Evolutionary conservation across 2,113 vertebrate genomes (phyloP), one percentile per base, ranked within the genome.

Genomic region (Boleophthalmus pectinirostris): DNA sequence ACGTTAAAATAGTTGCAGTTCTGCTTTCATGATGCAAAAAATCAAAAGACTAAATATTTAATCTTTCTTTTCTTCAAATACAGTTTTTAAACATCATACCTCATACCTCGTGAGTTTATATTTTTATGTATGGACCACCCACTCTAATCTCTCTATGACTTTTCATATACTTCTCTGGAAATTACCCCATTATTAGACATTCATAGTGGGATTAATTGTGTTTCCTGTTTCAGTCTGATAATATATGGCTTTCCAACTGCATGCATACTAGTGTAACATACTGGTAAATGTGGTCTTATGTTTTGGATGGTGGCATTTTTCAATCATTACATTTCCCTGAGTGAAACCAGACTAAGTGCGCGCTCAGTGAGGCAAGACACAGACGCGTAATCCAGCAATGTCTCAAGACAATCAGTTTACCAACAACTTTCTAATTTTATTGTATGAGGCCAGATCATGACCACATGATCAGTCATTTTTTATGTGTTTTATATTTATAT

Each of bases 1-100:
- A 79, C 82, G 82, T 85, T 88, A 79, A 91, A 91, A 88, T 81
- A 84, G 87, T 78, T 51, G 20, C 45, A 84, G 85, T 91, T 92
- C 89, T 92, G 85, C 87, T 88, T 89, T 85, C 57, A 84, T 69
- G 49, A 33, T 16, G n/a, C 18, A 75, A 43, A 68, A n/a, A 68
- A 7, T 66, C 57, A 43, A 5, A 24, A 71, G 47, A 24, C 60
- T 24, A 61, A 9, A 47, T 64, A 21, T 33, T 6, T 60, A 0
- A 60, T 60, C 24, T 15, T 25, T 29, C 24, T n/a, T 38, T 43
- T 38, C 61, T 43, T 35, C 46, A 49, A 7, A 81, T 66, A 77
- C 56, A 77, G 66, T 33, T 68, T 20, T 11, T 23, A 23, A 10
- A 56, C 23, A 11, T 25, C 1, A 25, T 25, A 15, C 23, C n/a